Evolutionary conservation across 2,113 vertebrate species (phyloP).

Genomic region (Monarcha castaneiventris): DNA sequence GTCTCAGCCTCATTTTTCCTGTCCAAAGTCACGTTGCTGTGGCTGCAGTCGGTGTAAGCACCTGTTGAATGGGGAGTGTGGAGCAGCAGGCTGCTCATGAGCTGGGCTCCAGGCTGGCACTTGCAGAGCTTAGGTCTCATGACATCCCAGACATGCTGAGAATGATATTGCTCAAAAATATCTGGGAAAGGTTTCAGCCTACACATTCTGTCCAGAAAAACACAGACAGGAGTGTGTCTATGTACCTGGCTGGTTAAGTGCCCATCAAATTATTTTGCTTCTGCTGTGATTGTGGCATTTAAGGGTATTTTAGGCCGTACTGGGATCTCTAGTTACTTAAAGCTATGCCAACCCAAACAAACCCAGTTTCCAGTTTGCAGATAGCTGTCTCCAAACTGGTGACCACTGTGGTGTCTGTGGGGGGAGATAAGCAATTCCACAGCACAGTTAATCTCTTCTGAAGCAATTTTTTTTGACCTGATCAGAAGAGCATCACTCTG

Average conservation of each 20-base stretch:
- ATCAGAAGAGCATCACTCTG: background rate
- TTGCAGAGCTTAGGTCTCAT: background rate
- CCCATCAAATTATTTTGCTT: background rate
- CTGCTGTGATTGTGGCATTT: background rate
- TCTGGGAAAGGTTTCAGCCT: background rate
- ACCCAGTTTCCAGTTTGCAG: background rate
- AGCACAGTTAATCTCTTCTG: background rate
- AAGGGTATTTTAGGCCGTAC: background rate
- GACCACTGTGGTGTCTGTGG: background rate
- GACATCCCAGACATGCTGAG: accelerated
- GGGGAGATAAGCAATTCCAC: background rate
- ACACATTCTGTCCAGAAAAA: background rate
- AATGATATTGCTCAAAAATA: background rate
- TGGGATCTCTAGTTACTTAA: background rate
- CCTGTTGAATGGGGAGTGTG: accelerated
- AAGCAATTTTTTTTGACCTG: background rate
- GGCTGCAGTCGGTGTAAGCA: background rate
- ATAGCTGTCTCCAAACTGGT: background rate
- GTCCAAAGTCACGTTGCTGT: accelerated
- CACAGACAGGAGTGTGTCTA: background rate
- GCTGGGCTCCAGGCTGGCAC: background rate
- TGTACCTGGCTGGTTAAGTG: background rate
- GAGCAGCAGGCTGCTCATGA: background rate
- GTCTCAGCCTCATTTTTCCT: background rate
- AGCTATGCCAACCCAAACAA: background rate